Evolutionary conservation across 2,113 vertebrate genomes (phyloP).

Genomic region (Elachura formosa): DNA sequence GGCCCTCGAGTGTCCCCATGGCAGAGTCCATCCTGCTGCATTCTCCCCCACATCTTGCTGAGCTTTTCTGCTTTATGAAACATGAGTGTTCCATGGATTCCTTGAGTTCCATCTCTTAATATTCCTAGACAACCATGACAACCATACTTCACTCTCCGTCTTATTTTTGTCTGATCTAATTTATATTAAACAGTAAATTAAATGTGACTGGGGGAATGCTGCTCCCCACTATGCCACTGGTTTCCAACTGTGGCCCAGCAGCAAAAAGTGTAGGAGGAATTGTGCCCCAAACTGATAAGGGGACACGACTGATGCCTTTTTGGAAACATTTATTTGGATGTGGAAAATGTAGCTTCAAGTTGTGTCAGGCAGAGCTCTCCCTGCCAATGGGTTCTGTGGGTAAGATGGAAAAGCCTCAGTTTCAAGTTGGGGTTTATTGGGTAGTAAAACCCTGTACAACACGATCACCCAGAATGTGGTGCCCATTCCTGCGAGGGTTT

Average conservation of each 20-base stretch:
- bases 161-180: neutral
- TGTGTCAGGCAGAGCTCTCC: neutral
- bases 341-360: neutral
- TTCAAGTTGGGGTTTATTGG: neutral
- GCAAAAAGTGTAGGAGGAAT: neutral
- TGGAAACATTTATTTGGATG: neutral
- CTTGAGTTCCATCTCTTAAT: neutral
- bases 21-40: neutral
- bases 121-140: neutral
- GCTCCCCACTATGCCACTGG: neutral
- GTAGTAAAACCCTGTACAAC: neutral
- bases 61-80: neutral
- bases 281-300: neutral
- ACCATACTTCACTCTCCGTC: neutral
- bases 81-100: neutral
- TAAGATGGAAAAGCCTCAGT: neutral
- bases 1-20: neutral
- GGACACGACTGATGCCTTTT: neutral
- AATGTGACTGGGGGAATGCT: neutral
- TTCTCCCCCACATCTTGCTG: neutral
- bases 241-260: neutral
- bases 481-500: neutral
- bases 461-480: fast-evolving
- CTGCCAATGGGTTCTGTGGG: neutral
- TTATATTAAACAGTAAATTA: neutral